Evolutionary conservation across 2,888 invertebrate species (phyloP), one percentile per base, ranked within the genome.

Genomic region (Thera obeliscata): DNA sequence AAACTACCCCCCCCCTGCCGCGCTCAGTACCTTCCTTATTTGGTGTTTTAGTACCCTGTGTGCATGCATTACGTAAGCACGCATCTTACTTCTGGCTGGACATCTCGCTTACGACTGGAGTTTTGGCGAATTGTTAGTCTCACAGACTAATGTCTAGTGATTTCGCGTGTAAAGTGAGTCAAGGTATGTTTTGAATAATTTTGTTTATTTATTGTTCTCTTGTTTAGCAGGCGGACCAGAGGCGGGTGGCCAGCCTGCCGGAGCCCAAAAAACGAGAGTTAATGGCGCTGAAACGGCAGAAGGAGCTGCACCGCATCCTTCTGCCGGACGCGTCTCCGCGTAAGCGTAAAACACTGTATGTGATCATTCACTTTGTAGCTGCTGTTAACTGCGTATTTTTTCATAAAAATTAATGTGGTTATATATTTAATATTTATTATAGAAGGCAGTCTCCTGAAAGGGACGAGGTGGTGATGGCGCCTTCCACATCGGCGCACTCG

Each of bases 371-470:
- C 22, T 22, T 22, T 22, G 22, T 22, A 49, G 49, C 49, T 49
- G 49, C 49, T 49, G 49, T 49, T 49, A 49, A 49, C 49, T 49
- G 49, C 49, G 49, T 49, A 3, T 12, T 12, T 12, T 49, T 49
- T 49, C n/a, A 49, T 49, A 49, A 49, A 49, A 49, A 49, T 1
- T 46, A 3, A 49, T 49, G 49, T 49, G 12, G 12, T 49, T 49
- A 49, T 49, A 22, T 22, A 22, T 22, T 22, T 22, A 22, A 22
- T 49, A 49, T 49, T 49, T 6, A 49, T 49, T 49, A 49, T 12
- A 49, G 49, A 49, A 49, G 49, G 49, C 49, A n/a, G 49, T 49
- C 49, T n/a, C 49, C 49, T 49, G 49, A 49, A 12, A n/a, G 49
- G 49, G 12, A 49, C 12, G 49, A n/a, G 49, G n/a, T n/a, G 12